Percentiles rank a stretch among this genome's conserved stretches.
phyloP scores from a whole-genome alignment of 1,140 invertebrate genomes.

The Bombus superbus region DNA sequence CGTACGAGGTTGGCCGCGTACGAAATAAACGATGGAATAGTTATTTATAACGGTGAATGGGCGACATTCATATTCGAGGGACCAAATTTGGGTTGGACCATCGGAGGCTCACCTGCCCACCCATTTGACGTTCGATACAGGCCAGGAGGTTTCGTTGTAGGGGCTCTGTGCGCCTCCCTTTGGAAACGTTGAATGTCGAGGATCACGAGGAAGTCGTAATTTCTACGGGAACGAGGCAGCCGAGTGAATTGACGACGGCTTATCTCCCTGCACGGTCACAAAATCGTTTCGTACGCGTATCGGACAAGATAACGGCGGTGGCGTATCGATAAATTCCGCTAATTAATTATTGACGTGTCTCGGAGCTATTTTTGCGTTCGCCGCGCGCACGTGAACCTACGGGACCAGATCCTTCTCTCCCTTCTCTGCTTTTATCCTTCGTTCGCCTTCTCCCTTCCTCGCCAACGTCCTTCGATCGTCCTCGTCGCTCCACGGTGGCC shows the following conservation, averaged over 20 bases:
- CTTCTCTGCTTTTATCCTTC: not conserved
- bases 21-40: not conserved
- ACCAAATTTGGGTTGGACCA: slow-evolving; percentile 47
- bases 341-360: slow-evolving; percentile 80
- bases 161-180: slow-evolving; percentile 35
- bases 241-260: slow-evolving; percentile 70
- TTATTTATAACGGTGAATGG: slow-evolving; percentile 30
- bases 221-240: slow-evolving; percentile 64
- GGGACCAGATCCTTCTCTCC: not conserved
- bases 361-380: slow-evolving; percentile 71
- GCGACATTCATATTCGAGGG: slow-evolving; percentile 39
- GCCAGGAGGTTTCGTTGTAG: slow-evolving; percentile 44
- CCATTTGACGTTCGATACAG: slow-evolving; percentile 56
- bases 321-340: slow-evolving; percentile 78
- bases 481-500: not conserved
- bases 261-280: slow-evolving; percentile 70
- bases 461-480: not conserved
- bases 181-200: slow-evolving; percentile 65
- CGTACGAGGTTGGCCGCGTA: not conserved
- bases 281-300: slow-evolving; percentile 73
- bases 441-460: not conserved
- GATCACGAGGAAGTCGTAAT: slow-evolving; percentile 72
- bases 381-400: slow-evolving; percentile 68
- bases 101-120: slow-evolving; percentile 59
- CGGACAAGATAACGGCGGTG: slow-evolving; percentile 74